Percentiles rank a stretch among this genome's conserved stretches.
These are phyloP conservation scores for Pantala flavescens DNA, from an alignment of 1,140 invertebrate species.

Conservation along the genomic window DNA sequence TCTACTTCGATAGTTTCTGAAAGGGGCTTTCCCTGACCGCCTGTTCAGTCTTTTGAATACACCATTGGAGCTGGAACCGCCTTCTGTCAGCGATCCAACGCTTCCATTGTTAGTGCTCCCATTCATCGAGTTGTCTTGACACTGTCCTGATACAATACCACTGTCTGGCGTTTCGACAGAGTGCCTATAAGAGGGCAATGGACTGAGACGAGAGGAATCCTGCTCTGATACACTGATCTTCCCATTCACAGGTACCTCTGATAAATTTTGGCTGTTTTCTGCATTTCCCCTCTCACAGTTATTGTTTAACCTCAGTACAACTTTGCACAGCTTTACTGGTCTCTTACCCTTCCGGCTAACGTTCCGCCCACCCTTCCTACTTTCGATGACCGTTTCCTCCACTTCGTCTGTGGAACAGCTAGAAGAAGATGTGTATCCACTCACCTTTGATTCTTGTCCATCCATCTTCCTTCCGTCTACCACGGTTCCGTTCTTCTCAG, in stretches of 20 bases:
- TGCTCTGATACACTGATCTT: neutral
- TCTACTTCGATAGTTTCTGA: neutral
- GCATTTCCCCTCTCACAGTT: neutral
- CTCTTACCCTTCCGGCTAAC: neutral
- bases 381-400: neutral
- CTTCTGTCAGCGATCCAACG: neutral
- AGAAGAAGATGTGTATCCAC: neutral
- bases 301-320: neutral
- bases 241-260: neutral
- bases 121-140: neutral
- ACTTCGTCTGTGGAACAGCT: neutral
- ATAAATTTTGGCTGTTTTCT: neutral
- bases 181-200: neutral
- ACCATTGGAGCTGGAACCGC: neutral
- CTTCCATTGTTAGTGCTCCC: neutral
- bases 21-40: neutral
- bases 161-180: neutral
- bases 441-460: neutral
- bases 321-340: neutral
- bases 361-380: neutral
- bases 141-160: neutral
- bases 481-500: neutral
- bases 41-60: neutral
- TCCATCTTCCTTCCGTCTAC: neutral
- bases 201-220: neutral